Conservation (phyloP, 1,140 invertebrate species). For the Solen grandis region DNA sequence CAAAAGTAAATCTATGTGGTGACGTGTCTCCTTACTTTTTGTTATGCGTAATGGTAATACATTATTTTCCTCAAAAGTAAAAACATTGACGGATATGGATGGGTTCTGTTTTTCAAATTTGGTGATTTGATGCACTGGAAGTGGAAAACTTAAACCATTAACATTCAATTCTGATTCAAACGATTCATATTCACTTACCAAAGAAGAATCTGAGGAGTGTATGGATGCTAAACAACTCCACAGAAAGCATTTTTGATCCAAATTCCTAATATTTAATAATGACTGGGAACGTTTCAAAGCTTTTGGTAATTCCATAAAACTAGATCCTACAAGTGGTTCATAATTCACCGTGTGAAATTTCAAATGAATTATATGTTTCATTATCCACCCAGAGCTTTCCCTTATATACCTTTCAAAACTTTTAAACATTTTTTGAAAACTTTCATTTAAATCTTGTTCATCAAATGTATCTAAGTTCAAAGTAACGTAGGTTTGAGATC, state of each 20-base stretch:
- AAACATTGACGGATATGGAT: constrained; percentile 40
- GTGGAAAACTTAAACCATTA: constrained; percentile 33
- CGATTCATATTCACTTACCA: constrained; percentile 33
- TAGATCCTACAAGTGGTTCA: too few relatives aligned
- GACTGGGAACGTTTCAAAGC: constrained; percentile 2
- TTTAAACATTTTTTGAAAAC: too few relatives aligned
- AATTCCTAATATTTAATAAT: constrained; percentile 33
- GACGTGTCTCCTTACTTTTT: not conserved
- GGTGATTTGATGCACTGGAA: constrained; percentile 25
- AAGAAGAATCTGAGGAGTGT: constrained; percentile 37
- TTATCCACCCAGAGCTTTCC: constrained; percentile 30
- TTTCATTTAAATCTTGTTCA: constrained; percentile 17
- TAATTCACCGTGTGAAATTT: too few relatives aligned
- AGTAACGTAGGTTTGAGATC: constrained; percentile 13
- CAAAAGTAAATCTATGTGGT: constrained; percentile 41
- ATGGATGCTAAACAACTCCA: constrained; percentile 51
- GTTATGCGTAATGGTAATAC: constrained; percentile 9
- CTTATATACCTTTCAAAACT: constrained; percentile 27
- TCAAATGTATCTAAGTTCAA: constrained; percentile 22
- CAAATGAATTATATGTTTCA: too few relatives aligned
- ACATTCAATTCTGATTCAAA: too few relatives aligned
- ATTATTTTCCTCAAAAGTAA: constrained; percentile 22
- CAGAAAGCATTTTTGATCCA: constrained; percentile 51
- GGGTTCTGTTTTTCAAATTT: too few relatives aligned
- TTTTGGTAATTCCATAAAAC: too few relatives aligned